Conservation (phyloP, 2,888 invertebrate genomes). For the Epirrita christyi region DNA sequence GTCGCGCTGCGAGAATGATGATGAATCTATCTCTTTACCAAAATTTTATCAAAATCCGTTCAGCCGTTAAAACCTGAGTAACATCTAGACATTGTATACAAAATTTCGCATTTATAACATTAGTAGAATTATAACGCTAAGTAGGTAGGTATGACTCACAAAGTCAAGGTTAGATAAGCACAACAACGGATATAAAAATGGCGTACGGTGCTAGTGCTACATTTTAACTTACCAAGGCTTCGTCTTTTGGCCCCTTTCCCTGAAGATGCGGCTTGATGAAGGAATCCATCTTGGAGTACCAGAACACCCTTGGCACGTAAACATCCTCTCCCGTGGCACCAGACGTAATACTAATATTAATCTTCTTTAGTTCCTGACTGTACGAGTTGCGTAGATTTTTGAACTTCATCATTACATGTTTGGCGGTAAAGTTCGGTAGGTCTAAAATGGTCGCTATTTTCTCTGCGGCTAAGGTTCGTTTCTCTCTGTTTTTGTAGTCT, state of each 20-base stretch:
- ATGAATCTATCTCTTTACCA: too few relatives aligned
- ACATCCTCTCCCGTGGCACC: conserved; percentile 23
- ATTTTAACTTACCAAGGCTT: conserved; percentile 2
- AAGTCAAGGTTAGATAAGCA: conserved; percentile 28
- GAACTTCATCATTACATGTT: conserved; percentile 63
- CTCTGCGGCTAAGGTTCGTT: conserved; percentile 44
- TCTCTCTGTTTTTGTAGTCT: conserved; percentile 49
- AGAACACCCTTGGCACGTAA: conserved; percentile 56
- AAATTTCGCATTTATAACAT: neutral
- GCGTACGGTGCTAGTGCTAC: neutral
- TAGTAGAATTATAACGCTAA: too few relatives aligned
- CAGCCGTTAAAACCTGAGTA: too few relatives aligned
- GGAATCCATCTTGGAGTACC: conserved; percentile 58
- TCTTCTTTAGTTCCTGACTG: conserved; percentile 65
- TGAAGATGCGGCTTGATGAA: conserved; percentile 57
- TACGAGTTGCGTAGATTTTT: conserved; percentile 66
- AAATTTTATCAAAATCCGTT: too few relatives aligned
- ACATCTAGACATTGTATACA: neutral
- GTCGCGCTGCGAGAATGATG: too few relatives aligned
- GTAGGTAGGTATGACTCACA: conserved; percentile 9
- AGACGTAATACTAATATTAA: conserved; percentile 33
- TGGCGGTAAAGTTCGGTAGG: conserved; percentile 52
- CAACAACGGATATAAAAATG: conserved; percentile 15
- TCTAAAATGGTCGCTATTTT: conserved; percentile 54
- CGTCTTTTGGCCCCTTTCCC: neutral